Conservation (phyloP, 2,888 invertebrate species). For the Habroteleia sp. region DNA sequence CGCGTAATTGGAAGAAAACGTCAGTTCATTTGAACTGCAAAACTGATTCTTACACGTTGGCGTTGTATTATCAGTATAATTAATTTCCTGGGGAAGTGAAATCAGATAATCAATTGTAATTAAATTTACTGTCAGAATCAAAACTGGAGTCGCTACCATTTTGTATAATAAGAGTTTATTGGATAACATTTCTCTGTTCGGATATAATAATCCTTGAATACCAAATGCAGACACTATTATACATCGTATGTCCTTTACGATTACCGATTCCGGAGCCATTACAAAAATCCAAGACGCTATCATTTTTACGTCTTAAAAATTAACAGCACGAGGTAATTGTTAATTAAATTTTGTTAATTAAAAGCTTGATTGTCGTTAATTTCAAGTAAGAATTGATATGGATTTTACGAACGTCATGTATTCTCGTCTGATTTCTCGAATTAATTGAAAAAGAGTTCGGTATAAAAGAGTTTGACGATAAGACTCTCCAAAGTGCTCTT, state of each 20-base stretch:
- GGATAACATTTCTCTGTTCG: slow-evolving; percentile 22
- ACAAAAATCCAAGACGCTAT: slow-evolving; percentile 15
- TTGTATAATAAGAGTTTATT: slow-evolving; percentile 38
- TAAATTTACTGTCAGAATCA: slow-evolving; percentile 47
- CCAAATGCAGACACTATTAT: slow-evolving; percentile 19
- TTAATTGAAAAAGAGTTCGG: not conserved
- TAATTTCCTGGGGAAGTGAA: slow-evolving; percentile 36
- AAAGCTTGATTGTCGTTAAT: not conserved
- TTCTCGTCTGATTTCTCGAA: not conserved
- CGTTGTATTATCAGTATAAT: slow-evolving; percentile 21
- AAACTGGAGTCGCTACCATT: slow-evolving; percentile 23
- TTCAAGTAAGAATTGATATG: not conserved
- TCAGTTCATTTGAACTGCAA: slow-evolving; percentile 20
- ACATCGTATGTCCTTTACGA: slow-evolving; percentile 2
- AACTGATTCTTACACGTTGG: slow-evolving; percentile 15
- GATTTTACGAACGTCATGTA: not conserved
- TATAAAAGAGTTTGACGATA: slow-evolving; percentile 8
- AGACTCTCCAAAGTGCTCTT: slow-evolving; percentile 50
- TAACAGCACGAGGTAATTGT: slow-evolving; percentile 8
- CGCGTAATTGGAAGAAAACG: slow-evolving; percentile 39
- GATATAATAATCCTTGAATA: slow-evolving; percentile 46
- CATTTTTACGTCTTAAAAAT: slow-evolving; percentile 4
- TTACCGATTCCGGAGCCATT: not conserved
- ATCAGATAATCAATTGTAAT: slow-evolving; percentile 50
- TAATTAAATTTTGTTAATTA: slow-evolving; percentile 38